Conservation (phyloP, 1,140 invertebrate genomes). For the Nasonia longicornis region DNA sequence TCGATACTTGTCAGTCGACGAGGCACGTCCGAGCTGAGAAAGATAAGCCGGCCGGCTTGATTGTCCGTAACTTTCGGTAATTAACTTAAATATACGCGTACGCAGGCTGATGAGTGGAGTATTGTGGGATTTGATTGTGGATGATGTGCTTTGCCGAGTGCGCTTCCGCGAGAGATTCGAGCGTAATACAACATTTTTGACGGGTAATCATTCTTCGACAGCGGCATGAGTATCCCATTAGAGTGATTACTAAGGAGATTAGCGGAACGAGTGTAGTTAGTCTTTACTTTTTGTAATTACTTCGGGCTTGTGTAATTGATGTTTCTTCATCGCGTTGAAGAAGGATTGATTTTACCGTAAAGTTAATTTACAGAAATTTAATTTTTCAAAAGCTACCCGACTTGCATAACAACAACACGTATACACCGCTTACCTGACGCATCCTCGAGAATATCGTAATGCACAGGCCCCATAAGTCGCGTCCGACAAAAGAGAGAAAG, state of each 20-base stretch:
- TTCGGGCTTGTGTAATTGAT: no score
- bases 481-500: slow-evolving; percentile 11
- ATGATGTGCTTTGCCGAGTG: no score
- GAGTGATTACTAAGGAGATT: neutral
- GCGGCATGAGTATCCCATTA: slow-evolving; percentile 18
- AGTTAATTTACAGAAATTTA: no score
- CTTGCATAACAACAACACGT: no score
- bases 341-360: no score
- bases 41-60: slow-evolving; percentile 29
- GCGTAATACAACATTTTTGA: neutral
- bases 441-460: neutral
- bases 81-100: slow-evolving; percentile 39
- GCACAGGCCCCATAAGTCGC: neutral
- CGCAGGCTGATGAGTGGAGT: neutral
- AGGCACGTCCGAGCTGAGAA: neutral
- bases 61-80: slow-evolving; percentile 42
- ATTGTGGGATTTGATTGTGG: neutral
- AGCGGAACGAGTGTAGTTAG: neutral
- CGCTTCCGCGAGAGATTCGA: no score
- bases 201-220: slow-evolving; percentile 27
- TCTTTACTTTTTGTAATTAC: no score
- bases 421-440: no score
- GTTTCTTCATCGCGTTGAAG: no score
- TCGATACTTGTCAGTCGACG: slow-evolving; percentile 47
- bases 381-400: no score